Base-by-base conservation (phyloP, 2,888 invertebrate species). In the Stenichneumon culpator region DNA sequence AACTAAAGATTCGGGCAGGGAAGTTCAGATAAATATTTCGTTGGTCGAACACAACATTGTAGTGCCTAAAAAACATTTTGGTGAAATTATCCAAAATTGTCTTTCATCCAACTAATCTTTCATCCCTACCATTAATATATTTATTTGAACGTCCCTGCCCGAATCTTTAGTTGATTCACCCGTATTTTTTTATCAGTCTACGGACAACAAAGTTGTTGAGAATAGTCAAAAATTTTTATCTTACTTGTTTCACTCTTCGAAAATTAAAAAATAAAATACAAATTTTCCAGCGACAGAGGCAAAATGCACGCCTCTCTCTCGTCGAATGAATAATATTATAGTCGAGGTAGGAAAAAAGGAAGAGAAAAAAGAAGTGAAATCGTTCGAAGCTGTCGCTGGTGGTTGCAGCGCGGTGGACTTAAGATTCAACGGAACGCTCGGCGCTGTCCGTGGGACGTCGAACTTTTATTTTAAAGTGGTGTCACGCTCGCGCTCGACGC, bases 381-480 rank as follows among this genome's bases (percentile, higher is more conserved):
- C 60, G 70, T 63, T 72, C 36, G 50, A 67, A 44, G 80, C 75
- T 60, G 32, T 52, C 16, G 75, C 52, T 19, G 82, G 75, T 77
- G 75, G 70, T 44, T 82, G 81, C 77, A 78, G 28, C 72, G 80
- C 60, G 80, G 80, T 60, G 84, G 57, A 73, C 63, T 87, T 73
- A 82, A 82, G 86, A 87, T 88, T 86, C 86, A 84, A 73, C 72
- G 82, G 82, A 74, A 83, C 81, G 86, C 81, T 77, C 82, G 70
- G 65, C 79, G 54, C 60, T 63, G 47, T 79, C 74, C 63, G 79
- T 63, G 47, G 69, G 22, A 83, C 84, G 86, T 87, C 87, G 86
- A 88, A 88, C 83, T 84, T 86, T 88, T 86, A 86, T 88, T 88
- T 86, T 83, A 79, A 87, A 80, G 79, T 74, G 82, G 79, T 81